Evolutionary conservation across 2,113 vertebrate species (phyloP).

Genomic region (Ancistrus triradiatus): DNA sequence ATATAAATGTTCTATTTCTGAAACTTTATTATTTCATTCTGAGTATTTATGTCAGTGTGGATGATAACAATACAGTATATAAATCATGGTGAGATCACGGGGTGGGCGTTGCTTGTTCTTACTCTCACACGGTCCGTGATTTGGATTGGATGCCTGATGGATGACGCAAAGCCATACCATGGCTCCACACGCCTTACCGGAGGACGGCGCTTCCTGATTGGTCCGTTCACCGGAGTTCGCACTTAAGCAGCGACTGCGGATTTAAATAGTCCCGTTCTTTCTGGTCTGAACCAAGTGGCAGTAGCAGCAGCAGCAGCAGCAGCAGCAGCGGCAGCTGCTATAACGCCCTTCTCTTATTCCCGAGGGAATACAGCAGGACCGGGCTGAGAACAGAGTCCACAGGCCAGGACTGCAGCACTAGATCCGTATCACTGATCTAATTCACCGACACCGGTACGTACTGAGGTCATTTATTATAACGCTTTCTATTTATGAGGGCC

Average conservation of each 20-base stretch:
- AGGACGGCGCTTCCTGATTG: conserved; percentile 8
- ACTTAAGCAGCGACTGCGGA: conserved; percentile 17
- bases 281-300: neutral
- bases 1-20: too few relatives aligned
- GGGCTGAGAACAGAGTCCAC: neutral
- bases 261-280: neutral
- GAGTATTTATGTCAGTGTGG: too few relatives aligned
- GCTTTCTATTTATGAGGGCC: too few relatives aligned
- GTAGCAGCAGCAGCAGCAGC: too few relatives aligned
- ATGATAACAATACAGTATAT: too few relatives aligned
- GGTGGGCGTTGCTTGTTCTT: too few relatives aligned
- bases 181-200: conserved; percentile 48
- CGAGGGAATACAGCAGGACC: neutral
- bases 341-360: neutral
- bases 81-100: too few relatives aligned
- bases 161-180: conserved; percentile 63
- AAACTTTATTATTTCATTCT: too few relatives aligned
- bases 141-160: conserved; percentile 60
- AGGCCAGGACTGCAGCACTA: neutral
- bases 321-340: neutral
- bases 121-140: conserved; percentile 8
- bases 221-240: conserved; percentile 8
- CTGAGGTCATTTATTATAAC: neutral
- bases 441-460: conserved; percentile 31
- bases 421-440: neutral